Base-by-base conservation (phyloP, 2,797 vertebrate species). In the Poliocrania exsul region DNA sequence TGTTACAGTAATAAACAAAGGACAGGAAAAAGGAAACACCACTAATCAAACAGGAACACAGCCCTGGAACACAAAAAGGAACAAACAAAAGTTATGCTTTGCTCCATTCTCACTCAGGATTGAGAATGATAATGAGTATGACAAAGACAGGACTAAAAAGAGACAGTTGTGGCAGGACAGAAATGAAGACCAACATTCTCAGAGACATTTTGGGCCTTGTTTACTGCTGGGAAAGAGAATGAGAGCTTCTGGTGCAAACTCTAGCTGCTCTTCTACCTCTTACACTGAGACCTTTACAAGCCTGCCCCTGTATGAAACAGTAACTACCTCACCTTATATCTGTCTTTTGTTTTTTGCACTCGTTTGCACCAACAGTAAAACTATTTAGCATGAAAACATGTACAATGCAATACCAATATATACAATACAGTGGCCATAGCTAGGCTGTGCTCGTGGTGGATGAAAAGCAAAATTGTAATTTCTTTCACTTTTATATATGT, bases 1-100 rank as follows among this genome's bases (percentile, higher is more conserved):
- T 93, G 77, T 79, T 93, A 66, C 7, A 75, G 87, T 21, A 95
- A 96, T 94, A 96, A 96, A 93, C 91, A 96, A 93, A 95, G 56
- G 74, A 75, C 96, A 93, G 95, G 95, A 96, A 97, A 96, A 96
- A 96, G 95, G 96, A 97, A 97, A 86, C 77, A 1, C 42, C 54
- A 92, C 75, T 86, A 92, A 93, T 91, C 92, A 95, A 93, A 96
- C 95, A 94, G 95, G 93, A 96, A 96, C 87, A 90, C 2, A 5
- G 58, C 49, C 80, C 92, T 69, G 35, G 72, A 96, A 93, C 10
- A 5, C 4, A 46, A 77, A 96, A 81, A 90, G 89, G 93, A 96
- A 92, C 82, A 97, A 96, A 96, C 92, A 96, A 81, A 16, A 37
- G 33, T 86, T 70, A 84, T 3, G 3, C 61, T 86, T 87, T 47